phyloP scores from a whole-genome alignment of 2,888 invertebrate species.

The Lasioglossum oenotherae region DNA sequence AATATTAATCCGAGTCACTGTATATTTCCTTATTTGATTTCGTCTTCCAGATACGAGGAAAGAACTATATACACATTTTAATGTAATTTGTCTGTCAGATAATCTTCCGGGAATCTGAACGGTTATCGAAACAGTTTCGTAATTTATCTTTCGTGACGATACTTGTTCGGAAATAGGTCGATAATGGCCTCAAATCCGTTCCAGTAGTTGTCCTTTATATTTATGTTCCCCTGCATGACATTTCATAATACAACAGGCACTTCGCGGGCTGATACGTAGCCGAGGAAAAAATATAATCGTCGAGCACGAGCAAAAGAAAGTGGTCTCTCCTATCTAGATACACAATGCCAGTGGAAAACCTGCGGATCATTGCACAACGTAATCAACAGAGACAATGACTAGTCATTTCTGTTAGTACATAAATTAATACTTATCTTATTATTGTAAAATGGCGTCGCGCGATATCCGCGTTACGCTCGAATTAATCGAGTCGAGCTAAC shows the following conservation, averaged over 20 bases:
- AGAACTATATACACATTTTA: too few species aligned
- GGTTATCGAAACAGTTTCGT: slow-evolving; percentile 63
- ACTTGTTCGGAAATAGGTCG: background rate
- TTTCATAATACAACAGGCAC: background rate
- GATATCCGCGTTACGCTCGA: background rate
- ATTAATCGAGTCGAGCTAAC: background rate
- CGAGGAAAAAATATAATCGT: background rate
- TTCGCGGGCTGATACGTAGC: background rate
- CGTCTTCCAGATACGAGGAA: too few species aligned
- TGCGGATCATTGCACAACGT: background rate
- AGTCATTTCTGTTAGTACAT: background rate
- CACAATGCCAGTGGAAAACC: background rate
- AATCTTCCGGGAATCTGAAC: slow-evolving; percentile 63
- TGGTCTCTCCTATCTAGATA: background rate
- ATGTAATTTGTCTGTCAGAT: too few species aligned
- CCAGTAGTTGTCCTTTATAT: background rate
- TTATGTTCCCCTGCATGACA: background rate
- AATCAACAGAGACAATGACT: background rate
- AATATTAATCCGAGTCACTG: too few species aligned
- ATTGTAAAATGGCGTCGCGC: background rate
- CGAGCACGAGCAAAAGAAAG: background rate
- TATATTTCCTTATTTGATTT: too few species aligned
- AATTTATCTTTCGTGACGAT: background rate
- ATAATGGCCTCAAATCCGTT: background rate
- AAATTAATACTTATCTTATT: background rate